These are phyloP conservation scores for Trissolcus japonicus DNA, from an alignment of 2,888 invertebrate species.

Conservation along the genomic window DNA sequence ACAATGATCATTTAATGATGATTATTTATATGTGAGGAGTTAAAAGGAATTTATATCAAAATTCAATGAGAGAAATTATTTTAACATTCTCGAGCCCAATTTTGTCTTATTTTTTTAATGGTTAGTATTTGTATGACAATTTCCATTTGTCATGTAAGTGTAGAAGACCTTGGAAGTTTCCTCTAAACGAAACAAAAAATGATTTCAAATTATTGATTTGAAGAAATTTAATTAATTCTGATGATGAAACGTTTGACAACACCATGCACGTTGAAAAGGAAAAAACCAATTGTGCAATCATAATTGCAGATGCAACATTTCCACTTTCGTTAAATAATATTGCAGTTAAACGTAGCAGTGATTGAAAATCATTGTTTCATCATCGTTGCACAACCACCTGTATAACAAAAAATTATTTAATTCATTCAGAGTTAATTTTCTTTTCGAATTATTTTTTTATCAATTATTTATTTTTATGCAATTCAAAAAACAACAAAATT, in stretches of 20 bases:
- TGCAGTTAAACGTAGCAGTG: neutral
- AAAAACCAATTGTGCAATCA: neutral
- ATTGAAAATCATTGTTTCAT: conserved; percentile 26
- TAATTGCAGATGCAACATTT: neutral
- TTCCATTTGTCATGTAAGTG: neutral
- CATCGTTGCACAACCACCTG: conserved; percentile 8
- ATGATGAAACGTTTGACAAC: too few relatives aligned
- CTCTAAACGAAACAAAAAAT: neutral
- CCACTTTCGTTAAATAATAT: conserved; percentile 22
- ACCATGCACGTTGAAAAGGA: neutral
- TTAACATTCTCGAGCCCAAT: conserved; percentile 12
- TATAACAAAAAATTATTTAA: too few relatives aligned
- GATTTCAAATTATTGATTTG: neutral
- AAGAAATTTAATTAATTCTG: conserved; percentile 2
- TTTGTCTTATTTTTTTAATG: neutral
- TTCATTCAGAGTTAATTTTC: too few relatives aligned
- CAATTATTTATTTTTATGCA: too few relatives aligned
- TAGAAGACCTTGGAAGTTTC: too few relatives aligned
- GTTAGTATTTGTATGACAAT: neutral
- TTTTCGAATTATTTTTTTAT: too few relatives aligned
- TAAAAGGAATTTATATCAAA: conserved; percentile 20
- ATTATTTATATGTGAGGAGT: conserved; percentile 17
- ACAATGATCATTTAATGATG: conserved; percentile 21
- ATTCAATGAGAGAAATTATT: conserved; percentile 25
- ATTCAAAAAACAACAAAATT: too few relatives aligned